Evolutionary conservation across 2,113 vertebrate species (phyloP), one percentile per base, ranked within the genome.

Genomic region (Bagarius yarrelli): DNA sequence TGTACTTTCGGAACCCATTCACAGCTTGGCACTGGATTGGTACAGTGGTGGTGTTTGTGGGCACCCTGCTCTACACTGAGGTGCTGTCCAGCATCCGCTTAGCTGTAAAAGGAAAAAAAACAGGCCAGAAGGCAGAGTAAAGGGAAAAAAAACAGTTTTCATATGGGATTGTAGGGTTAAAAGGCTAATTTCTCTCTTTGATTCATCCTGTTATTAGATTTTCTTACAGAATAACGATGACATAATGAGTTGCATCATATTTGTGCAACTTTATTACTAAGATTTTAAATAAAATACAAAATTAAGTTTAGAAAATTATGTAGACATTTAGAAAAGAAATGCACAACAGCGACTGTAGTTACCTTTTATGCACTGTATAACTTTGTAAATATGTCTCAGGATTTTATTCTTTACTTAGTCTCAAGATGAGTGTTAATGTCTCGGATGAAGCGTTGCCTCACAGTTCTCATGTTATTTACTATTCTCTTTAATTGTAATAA

Each of bases 1-100:
- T 96, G 63, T 98, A 98, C 89, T 99, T 99, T 88, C 92, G 57
- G 78, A 99, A 99, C 88, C 94, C 97, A 27, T 99, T 99, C 91
- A 99, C 97, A 0, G 8, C n/a, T 57, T 97, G 96, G 96, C 98
- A 99, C 91, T 99, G 98, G 97, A 60, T 95, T 78, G 98, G 97
- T 79, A 98, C 97, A 0, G 4, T 85, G 0, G 92, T 96, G 0
- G 97, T 99, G 32, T 99, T 99, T 34, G 15, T 93, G 32, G 98
- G 98, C 53, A 99, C 96, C 0, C 91, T 99, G 34, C 87, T 98
- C 87, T 99, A 99, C 91, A 96, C 97, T 0, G 96, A 99, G 87
- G 93, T 98, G 76, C 95, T 92, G 95, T 93, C 91, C 87, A 92
- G 83, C 85, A 25, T 97, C 0, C 78, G 74, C 30, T 55, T 86